These are phyloP conservation scores for Noctilio leporinus DNA, from an alignment of 2,113 vertebrate species.

Conservation along the genomic window DNA sequence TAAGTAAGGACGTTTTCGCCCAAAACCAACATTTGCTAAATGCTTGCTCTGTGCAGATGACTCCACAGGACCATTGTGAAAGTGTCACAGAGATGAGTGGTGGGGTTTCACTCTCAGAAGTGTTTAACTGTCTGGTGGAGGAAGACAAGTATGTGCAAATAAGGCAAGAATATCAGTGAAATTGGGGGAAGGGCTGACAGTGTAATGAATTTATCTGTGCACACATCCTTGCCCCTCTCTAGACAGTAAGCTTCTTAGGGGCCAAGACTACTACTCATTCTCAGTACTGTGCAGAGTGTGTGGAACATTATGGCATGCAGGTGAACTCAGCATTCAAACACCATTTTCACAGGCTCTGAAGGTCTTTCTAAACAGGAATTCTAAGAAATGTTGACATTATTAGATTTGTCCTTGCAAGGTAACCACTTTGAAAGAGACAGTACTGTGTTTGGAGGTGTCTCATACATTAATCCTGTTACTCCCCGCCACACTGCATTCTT, in stretches of 20 bases:
- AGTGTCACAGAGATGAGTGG: background rate
- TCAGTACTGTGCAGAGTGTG: background rate
- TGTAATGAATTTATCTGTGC: background rate
- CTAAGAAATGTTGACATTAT: background rate
- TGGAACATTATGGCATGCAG: background rate
- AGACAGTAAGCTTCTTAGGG: background rate
- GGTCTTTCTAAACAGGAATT: background rate
- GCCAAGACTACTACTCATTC: background rate
- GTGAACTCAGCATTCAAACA: background rate
- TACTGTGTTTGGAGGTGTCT: background rate
- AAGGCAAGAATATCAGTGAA: background rate
- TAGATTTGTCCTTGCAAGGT: background rate
- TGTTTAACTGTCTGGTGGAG: background rate
- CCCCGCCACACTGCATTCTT: background rate
- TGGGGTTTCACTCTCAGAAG: background rate
- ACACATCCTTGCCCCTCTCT: background rate
- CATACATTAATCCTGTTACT: background rate
- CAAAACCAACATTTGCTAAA: background rate
- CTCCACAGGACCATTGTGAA: background rate
- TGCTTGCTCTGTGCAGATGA: background rate
- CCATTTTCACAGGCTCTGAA: background rate
- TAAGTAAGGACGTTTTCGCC: constrained; percentile 19
- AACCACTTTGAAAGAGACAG: background rate
- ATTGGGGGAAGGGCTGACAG: background rate
- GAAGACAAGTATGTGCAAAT: background rate